These are phyloP conservation scores for Pristionchus fissidentatus DNA, from an alignment of 2,888 invertebrate genomes.

Conservation along the genomic window DNA sequence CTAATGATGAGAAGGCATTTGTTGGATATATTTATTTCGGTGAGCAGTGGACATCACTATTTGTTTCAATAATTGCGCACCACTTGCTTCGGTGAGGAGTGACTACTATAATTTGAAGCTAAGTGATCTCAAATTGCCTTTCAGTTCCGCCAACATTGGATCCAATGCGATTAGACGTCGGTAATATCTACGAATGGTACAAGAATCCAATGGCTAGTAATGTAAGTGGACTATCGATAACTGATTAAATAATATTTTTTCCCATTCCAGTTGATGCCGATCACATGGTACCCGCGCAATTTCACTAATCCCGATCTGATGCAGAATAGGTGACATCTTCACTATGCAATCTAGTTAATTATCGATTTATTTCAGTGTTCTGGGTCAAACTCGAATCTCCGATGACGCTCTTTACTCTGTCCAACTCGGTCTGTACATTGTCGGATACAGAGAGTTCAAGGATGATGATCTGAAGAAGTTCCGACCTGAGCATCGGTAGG, in stretches of 20 bases:
- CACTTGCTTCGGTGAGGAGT: background rate
- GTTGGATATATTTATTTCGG: slow-evolving; percentile 76
- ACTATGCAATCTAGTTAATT: background rate
- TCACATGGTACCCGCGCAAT: slow-evolving; percentile 74
- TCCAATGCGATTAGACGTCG: slow-evolving; percentile 75
- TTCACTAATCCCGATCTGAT: slow-evolving; percentile 73
- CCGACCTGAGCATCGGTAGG: slow-evolving; percentile 73
- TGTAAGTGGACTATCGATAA: slow-evolving; percentile 53
- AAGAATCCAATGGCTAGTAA: slow-evolving; percentile 70
- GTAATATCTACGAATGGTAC: slow-evolving; percentile 74
- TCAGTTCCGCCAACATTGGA: slow-evolving; percentile 74
- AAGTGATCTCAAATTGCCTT: slow-evolving; percentile 24
- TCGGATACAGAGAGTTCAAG: slow-evolving; percentile 73
- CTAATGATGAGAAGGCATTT: slow-evolving; percentile 74
- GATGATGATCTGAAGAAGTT: slow-evolving; percentile 75
- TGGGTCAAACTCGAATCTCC: slow-evolving; percentile 60
- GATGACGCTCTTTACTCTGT: slow-evolving; percentile 72
- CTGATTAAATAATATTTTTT: background rate
- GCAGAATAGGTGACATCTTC: slow-evolving; percentile 30
- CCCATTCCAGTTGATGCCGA: slow-evolving; percentile 69
- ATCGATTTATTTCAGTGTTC: slow-evolving; percentile 13
- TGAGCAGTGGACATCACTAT: slow-evolving; percentile 44
- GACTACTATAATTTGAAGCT: background rate
- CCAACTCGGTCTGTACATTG: slow-evolving; percentile 73
- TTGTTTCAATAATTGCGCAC: background rate